Percentiles rank a stretch among this genome's conserved stretches.
phyloP scores from a whole-genome alignment of 2,113 vertebrate species.

The Empidonax alnorum region DNA sequence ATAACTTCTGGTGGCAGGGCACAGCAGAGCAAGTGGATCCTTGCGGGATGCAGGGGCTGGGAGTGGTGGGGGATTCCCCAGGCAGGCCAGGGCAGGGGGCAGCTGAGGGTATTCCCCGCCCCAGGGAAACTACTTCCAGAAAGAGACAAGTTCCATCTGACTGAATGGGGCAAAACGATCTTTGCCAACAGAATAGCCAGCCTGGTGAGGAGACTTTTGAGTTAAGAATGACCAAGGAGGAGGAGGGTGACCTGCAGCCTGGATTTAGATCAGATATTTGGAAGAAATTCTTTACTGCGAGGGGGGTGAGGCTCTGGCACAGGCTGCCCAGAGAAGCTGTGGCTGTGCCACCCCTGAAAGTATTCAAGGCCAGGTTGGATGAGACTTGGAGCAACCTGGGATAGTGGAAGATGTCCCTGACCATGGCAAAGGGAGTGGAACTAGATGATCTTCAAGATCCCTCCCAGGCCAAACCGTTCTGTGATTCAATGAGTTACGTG shows the following conservation, averaged over 20 bases:
- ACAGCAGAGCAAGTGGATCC: neutral
- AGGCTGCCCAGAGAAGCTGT: neutral
- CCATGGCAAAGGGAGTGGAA: rapidly evolving
- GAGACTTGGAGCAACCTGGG: rapidly evolving
- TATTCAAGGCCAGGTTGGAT: rapidly evolving
- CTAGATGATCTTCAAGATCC: neutral
- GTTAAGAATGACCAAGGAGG: neutral
- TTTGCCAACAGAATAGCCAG: neutral
- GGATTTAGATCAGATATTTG: neutral
- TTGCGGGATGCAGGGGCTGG: neutral
- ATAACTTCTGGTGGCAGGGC: neutral
- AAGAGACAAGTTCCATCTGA: neutral
- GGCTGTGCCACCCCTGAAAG: neutral
- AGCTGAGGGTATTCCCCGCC: neutral
- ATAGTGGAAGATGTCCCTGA: rapidly evolving
- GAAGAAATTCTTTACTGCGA: neutral
- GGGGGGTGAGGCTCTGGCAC: rapidly evolving
- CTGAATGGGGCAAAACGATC: neutral
- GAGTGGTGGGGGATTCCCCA: rapidly evolving
- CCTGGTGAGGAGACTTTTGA: neutral
- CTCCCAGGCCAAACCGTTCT: neutral
- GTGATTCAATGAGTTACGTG: rapidly evolving
- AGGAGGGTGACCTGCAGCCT: neutral
- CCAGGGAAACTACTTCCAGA: neutral
- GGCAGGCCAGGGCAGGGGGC: neutral